Evolutionary conservation across 1,140 invertebrate genomes (phyloP).

Genomic region (Rhyzopertha dominica): DNA sequence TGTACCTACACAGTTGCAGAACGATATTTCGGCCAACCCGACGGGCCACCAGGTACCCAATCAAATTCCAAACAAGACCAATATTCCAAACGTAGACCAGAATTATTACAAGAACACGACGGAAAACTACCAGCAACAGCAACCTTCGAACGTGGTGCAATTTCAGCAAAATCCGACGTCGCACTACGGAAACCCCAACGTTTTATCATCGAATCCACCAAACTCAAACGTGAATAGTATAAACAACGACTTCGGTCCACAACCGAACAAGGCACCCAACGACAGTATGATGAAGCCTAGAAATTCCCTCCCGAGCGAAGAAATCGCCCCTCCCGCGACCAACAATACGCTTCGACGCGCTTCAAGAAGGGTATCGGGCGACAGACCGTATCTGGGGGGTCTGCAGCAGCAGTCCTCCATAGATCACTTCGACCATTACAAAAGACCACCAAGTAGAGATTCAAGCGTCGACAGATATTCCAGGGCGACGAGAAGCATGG

Average conservation of each 20-base stretch:
- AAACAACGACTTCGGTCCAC: constrained; percentile 9
- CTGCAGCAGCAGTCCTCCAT: constrained; percentile 54
- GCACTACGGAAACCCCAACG: no score
- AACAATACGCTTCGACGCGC: constrained; percentile 45
- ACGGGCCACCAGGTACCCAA: constrained; percentile 22
- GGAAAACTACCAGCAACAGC: constrained; percentile 10
- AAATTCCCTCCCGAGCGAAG: constrained; percentile 33
- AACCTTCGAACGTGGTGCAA: no score
- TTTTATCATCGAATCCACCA: no score
- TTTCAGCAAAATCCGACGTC: no score
- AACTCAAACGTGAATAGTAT: no score
- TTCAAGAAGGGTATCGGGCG: constrained; percentile 47
- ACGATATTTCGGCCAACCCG: no score
- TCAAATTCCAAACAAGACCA: constrained; percentile 21
- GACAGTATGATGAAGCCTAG: constrained; percentile 13
- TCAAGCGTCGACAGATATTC: constrained; percentile 80
- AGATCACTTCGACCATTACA: constrained; percentile 87
- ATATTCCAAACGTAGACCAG: constrained; percentile 6
- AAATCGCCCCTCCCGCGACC: constrained; percentile 17
- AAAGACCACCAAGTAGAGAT: constrained; percentile 79
- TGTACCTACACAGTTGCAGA: constrained; percentile 26
- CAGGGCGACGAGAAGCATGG: constrained; percentile 53
- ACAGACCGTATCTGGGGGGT: constrained; percentile 51
- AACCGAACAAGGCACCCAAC: constrained; percentile 14
- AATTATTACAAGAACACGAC: constrained; percentile 15